These are phyloP conservation scores for Corythornis cristatus DNA, from an alignment of 2,113 vertebrate genomes.

Conservation along the genomic window DNA sequence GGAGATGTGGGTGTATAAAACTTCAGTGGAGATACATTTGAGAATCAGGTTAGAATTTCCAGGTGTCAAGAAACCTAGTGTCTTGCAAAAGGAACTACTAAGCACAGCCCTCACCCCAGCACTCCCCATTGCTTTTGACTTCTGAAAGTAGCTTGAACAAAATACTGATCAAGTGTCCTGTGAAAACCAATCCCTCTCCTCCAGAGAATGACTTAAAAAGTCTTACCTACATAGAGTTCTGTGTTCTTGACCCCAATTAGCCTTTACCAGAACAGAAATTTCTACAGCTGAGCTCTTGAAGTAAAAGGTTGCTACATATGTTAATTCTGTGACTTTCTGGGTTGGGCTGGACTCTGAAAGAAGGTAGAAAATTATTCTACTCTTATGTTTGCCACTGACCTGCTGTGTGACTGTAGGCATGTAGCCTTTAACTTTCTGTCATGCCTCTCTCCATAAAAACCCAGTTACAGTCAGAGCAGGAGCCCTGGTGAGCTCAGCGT, in stretches of 20 bases:
- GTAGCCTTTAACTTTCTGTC: neutral
- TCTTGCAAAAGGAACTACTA: neutral
- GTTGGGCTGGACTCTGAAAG: neutral
- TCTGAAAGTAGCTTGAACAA: neutral
- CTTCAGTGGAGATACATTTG: neutral
- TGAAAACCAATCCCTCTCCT: neutral
- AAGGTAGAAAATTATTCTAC: neutral
- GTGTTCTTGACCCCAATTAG: neutral
- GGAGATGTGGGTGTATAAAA: neutral
- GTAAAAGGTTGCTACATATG: fast-evolving
- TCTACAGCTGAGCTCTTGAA: neutral
- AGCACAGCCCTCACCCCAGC: neutral
- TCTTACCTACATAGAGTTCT: neutral
- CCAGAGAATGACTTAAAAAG: neutral
- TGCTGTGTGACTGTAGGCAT: neutral
- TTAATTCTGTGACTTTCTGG: neutral
- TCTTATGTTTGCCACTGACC: neutral
- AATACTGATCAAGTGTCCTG: neutral
- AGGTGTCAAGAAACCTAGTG: neutral
- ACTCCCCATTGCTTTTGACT: neutral
- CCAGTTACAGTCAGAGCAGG: neutral
- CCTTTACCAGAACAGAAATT: neutral
- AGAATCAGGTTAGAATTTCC: neutral
- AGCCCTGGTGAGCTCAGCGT: neutral
- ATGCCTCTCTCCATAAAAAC: neutral